Percentiles rank a stretch among this genome's conserved stretches.
Conservation (phyloP, 2,113 vertebrate genomes). For the Oreochromis spilurus region DNA sequence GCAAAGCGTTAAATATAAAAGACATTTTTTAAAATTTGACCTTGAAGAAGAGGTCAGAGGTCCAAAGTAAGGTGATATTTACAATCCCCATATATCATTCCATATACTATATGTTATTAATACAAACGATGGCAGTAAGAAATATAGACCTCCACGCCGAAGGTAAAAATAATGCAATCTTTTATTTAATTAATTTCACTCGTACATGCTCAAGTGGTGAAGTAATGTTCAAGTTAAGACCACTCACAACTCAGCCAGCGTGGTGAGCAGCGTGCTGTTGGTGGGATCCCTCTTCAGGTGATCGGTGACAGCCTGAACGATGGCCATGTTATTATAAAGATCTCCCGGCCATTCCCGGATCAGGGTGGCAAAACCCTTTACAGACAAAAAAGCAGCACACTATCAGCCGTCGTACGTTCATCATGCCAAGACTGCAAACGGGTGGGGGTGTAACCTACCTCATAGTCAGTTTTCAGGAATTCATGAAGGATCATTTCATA, state of each 20-base stretch:
- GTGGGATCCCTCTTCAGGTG: slow-evolving; percentile 88
- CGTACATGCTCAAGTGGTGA: background rate
- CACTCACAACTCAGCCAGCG: slow-evolving; percentile 92
- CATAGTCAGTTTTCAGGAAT: slow-evolving; percentile 94
- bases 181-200: background rate
- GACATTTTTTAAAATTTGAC: background rate
- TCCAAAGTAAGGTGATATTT: background rate
- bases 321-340: slow-evolving; percentile 93
- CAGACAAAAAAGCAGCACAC: background rate
- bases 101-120: background rate
- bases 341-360: slow-evolving; percentile 96
- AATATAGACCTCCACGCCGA: background rate
- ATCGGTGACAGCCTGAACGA: slow-evolving; percentile 89
- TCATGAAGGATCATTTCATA: slow-evolving; percentile 99
- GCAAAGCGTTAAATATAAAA: background rate
- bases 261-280: slow-evolving; percentile 86
- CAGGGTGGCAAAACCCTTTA: slow-evolving; percentile 90
- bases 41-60: background rate
- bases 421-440: background rate
- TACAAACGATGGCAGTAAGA: background rate
- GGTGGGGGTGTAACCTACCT: slow-evolving; percentile 71
- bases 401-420: background rate
- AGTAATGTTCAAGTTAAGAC: background rate
- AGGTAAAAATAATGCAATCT: background rate
- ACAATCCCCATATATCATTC: background rate